Evolutionary conservation across 1,140 invertebrate genomes (phyloP), one percentile per base, ranked within the genome.

Genomic region (Lepeophtheirus salmonis): DNA sequence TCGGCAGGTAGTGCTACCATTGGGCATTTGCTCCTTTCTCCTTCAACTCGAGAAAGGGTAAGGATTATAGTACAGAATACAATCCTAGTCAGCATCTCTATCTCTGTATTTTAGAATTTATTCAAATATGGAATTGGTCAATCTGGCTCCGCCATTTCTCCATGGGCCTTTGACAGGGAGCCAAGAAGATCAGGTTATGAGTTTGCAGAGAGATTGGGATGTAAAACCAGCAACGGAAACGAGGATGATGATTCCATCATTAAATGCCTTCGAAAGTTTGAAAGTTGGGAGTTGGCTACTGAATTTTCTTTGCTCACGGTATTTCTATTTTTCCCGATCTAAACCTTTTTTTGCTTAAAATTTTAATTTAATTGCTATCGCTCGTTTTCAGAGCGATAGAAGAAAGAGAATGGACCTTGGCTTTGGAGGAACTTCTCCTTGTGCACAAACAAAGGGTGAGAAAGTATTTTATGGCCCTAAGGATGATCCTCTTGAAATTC

Each of bases 1-100:
- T 76, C 75, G 62, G 75, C 78, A 14, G 79, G 79, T 1, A 76
- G 76, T 1, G 75, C 74, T n/a, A 74, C 74, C 51, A 74, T 79
- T 12, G 72, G 74, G 13, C 68, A 78, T 60, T 77, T 80, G 63
- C 66, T 79, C 50, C 62, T 80, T 4, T 76, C 76, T 0, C 73
- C 73, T 4, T 66, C 71, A 13, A 53, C 65, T 13, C 24, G 23
- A 23, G 65, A 54, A 50, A 18, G 14, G 30, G 30, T 41, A 41
- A 41, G n/a, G 16, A 16, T 41, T n/a, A 41, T 41, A n/a, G n/a
- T n/a, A 10, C 30, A 41, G 6, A 52, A 52, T 12, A 16, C n/a
- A 52, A 18, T 52, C 16, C 50, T 10, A 10, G 16, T 6, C 4
- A 52, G 20, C 12, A 52, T 52, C 6, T 52, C 16, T 52, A 6